A percentile compares a stretch with the other conserved stretches of the same genome.
phyloP scores from a whole-genome alignment of 2,113 vertebrate species.

The Trinectes maculatus region DNA sequence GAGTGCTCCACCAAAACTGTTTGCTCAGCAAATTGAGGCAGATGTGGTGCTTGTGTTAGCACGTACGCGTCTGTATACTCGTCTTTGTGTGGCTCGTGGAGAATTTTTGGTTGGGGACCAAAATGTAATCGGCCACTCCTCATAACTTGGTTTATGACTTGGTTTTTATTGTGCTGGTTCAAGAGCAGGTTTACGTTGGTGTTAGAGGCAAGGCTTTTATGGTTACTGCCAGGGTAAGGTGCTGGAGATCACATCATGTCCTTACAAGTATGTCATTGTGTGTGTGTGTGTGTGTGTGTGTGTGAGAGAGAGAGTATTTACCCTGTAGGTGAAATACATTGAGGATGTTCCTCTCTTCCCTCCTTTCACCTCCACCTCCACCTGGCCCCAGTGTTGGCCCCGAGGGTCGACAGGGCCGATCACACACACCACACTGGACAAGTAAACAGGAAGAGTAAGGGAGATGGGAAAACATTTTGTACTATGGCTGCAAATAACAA shows the following conservation, averaged over 20 bases:
- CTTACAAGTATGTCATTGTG: not conserved
- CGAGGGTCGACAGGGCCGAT: slow-evolving; percentile 38
- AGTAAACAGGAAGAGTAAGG: not conserved
- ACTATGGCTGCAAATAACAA: not conserved
- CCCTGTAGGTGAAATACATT: slow-evolving; percentile 78
- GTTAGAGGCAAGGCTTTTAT: not conserved
- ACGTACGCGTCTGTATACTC: slow-evolving; percentile 28
- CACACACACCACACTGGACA: slow-evolving; percentile 79
- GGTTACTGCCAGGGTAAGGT: not conserved
- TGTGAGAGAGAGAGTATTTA: slow-evolving; percentile 41
- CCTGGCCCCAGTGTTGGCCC: slow-evolving; percentile 36
- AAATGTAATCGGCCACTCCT: too few species aligned
- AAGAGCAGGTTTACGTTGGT: not conserved
- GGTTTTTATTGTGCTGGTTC: too few species aligned
- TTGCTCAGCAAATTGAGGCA: slow-evolving; percentile 74
- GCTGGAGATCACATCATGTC: not conserved
- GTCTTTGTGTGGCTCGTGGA: not conserved
- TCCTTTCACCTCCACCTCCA: slow-evolving; percentile 73
- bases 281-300: not conserved
- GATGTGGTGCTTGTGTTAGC: slow-evolving; percentile 48
- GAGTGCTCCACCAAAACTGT: slow-evolving; percentile 66
- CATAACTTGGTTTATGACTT: too few species aligned
- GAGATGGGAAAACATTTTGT: not conserved
- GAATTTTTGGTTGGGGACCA: not conserved
- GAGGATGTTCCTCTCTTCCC: slow-evolving; percentile 75